These are phyloP conservation scores for Rhea pennata DNA, from an alignment of 2,113 vertebrate species.

Conservation along the genomic window DNA sequence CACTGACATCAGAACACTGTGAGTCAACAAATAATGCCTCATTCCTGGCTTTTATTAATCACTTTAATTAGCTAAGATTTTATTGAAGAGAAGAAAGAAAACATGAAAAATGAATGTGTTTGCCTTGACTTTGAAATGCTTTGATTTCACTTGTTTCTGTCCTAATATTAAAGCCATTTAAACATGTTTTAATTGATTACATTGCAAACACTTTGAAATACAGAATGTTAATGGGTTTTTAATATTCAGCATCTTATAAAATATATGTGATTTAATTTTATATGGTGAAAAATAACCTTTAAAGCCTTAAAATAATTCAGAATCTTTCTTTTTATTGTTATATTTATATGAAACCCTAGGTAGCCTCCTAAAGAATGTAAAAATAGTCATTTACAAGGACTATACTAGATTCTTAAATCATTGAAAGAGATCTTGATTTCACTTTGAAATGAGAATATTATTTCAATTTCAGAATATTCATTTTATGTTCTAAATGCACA, in stretches of 20 bases:
- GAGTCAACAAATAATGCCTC: not conserved
- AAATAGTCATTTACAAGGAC: slow-evolving; percentile 19
- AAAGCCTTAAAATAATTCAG: not conserved
- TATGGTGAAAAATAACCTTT: not conserved
- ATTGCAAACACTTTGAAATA: slow-evolving; percentile 30
- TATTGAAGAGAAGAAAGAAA: not conserved
- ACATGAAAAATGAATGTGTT: not conserved
- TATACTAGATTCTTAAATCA: slow-evolving; percentile 1
- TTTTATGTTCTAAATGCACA: not conserved
- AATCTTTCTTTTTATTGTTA: not conserved
- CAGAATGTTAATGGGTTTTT: not conserved
- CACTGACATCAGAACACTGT: not conserved
- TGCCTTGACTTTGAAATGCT: not conserved
- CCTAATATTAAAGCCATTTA: slow-evolving; percentile 29
- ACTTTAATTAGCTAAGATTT: not conserved
- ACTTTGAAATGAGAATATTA: not conserved
- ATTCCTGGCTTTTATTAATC: not conserved
- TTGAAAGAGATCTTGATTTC: not conserved
- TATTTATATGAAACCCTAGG: not conserved
- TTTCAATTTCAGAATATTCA: not conserved
- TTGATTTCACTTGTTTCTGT: slow-evolving; percentile 25
- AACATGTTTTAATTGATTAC: slow-evolving; percentile 27
- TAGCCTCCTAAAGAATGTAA: slow-evolving; percentile 4
- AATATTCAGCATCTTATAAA: not conserved
- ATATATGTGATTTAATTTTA: not conserved